Evolutionary conservation across 2,888 invertebrate species (phyloP), one percentile per base, ranked within the genome.

Genomic region (Hipparchia semele): DNA sequence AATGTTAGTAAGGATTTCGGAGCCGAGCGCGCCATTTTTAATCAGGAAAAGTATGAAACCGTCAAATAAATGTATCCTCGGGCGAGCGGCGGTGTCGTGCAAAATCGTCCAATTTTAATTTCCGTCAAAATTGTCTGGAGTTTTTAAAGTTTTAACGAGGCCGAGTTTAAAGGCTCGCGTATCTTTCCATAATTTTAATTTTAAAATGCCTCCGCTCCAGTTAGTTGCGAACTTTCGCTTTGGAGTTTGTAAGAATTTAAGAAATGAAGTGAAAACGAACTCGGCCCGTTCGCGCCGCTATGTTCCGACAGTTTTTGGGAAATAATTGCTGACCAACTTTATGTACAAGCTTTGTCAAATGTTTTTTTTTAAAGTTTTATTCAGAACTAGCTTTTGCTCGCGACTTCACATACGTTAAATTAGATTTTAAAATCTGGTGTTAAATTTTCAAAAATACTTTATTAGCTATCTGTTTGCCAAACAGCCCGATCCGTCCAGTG

Each of bases 181-280:
- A 66, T 73, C 74, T 71, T 62, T 65, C 73, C 67, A 39, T 61
- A 54, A 65, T 12, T 65, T 65, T 77, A 75, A 77, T 75, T 77
- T 76, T 71, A 74, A 75, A 78, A 75, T 75, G 73, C 72, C 74
- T 76, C 74, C 77, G 60, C 76, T 74, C 62, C 46, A 33, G 53
- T 54, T 53, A 10, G 51, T 65, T 53, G 65, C 8, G 6, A 65
- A 65, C n/a, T 23, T 65, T 65, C 53, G 10, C 62, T 49, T 60
- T 45, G 60, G 49, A 39, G 39, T 60, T 60, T 60, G 33, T 60
- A 60, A 60, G 59, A 60, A 60, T 60, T 60, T 39, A 10, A 60
- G 59, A 60, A 60, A 60, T 60, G 59, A 10, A 60, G 59, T 60
- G 59, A 60, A 60, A 60, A 33, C 39, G 59, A 60, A 60, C 10